Evolutionary conservation across 2,113 vertebrate genomes (phyloP), one percentile per base, ranked within the genome.

Genomic region (Copsychus sechellarum): DNA sequence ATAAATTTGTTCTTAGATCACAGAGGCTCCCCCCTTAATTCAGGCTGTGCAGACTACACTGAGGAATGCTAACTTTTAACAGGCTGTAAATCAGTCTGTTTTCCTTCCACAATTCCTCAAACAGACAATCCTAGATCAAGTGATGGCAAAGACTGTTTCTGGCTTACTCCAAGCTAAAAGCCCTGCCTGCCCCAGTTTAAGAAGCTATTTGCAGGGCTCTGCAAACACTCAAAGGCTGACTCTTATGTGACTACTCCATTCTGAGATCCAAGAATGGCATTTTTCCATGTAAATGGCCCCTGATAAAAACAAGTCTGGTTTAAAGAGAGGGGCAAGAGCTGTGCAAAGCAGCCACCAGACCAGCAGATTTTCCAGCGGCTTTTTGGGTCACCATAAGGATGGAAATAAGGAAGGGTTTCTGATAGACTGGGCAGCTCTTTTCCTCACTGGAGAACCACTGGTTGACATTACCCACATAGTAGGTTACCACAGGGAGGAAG

Each of bases 21-120:
- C n/a, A 82, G 84, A 82, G 26, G 23, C 26, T 79, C 24, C 65
- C 42, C 45, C 61, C 25, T 84, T 79, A 67, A 82, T 24, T 85
- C 31, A 64, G 70, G 48, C 81, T 88, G 36, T 6, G 5, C 65
- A 81, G 78, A 21, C 84, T 76, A 77, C 2, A 16, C 62, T 69
- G 81, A 81, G 57, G 57, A 95, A 93, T 47, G 40, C 43, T 72
- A 82, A 87, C 73, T 76, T 88, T 48, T 74, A 91, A 71, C 61
- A 94, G 77, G 60, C 71, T 85, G 53, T 84, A 87, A 79, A 79
- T 93, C 73, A 91, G 81, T 16, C 70, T 87, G 40, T 34, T 96
- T 82, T 82, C 36, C 81, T 93, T 91, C 70, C 78, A 91, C 87
- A 48, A 18, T 72, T 78, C 78, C 57, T 93, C 84, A 62, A 31